Percentiles rank a stretch among this genome's conserved stretches.
phyloP scores from a whole-genome alignment of 2,113 vertebrate species.

The Anolis sagrei region DNA sequence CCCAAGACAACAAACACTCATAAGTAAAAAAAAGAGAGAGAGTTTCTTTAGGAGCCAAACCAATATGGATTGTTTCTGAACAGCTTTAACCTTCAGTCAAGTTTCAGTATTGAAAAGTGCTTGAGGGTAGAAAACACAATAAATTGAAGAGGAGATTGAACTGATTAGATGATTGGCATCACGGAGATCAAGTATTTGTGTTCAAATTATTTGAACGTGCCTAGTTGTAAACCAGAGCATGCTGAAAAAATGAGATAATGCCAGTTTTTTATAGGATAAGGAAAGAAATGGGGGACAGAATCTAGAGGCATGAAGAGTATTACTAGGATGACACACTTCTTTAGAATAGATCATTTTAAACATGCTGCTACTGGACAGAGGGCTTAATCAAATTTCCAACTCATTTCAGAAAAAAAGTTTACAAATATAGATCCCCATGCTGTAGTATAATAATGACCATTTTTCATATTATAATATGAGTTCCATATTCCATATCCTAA shows the following conservation, averaged over 20 bases:
- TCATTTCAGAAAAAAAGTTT: background rate
- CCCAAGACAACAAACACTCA: background rate
- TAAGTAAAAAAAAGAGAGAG: constrained; percentile 31
- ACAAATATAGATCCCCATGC: background rate
- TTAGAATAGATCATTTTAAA: background rate
- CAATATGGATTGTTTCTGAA: constrained; percentile 36
- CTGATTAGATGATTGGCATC: constrained; percentile 19
- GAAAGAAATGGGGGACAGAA: background rate
- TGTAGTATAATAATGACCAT: background rate
- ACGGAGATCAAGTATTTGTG: constrained; percentile 33
- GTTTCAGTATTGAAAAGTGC: constrained; percentile 6
- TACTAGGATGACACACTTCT: background rate
- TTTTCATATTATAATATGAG: background rate
- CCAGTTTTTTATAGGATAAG: constrained; percentile 32
- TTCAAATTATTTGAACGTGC: constrained; percentile 14
- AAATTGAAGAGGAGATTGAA: constrained; percentile 33
- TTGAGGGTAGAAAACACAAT: background rate
- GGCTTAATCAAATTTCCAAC: background rate
- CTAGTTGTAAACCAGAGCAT: constrained; percentile 7
- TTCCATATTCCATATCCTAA: background rate
- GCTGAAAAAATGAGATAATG: background rate
- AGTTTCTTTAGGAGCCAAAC: constrained; percentile 10
- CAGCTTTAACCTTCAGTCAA: constrained; percentile 21
- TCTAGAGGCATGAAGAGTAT: background rate
- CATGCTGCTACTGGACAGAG: background rate